A percentile compares a stretch with the other conserved stretches of the same genome.
Conservation (phyloP, 1,140 invertebrate genomes). For the Lithobius niger region DNA sequence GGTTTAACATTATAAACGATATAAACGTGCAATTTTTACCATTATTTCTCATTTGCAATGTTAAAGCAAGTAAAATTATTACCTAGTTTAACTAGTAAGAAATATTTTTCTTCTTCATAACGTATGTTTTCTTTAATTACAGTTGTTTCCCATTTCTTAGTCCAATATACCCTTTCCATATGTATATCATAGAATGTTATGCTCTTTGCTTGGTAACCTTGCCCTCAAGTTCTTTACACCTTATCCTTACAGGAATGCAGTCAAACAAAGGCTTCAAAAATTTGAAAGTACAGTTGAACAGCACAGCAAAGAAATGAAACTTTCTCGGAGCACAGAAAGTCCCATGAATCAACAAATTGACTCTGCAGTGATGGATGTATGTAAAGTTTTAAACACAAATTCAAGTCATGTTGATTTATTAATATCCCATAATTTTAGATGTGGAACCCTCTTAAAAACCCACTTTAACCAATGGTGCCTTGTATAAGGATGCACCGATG, state of each 20-base stretch:
- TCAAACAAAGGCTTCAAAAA: too few relatives aligned
- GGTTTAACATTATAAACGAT: too few relatives aligned
- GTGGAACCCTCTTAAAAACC: neutral
- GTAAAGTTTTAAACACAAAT: neutral
- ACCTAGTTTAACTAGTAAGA: neutral
- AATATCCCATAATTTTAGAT: neutral
- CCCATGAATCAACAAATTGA: conserved; percentile 16
- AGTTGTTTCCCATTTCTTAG: too few relatives aligned
- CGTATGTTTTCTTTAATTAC: too few relatives aligned
- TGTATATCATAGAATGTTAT: too few relatives aligned
- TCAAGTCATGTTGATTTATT: neutral
- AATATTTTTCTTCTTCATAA: neutral
- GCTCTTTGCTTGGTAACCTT: too few relatives aligned
- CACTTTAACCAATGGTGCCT: neutral
- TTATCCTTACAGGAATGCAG: too few relatives aligned
- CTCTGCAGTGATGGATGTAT: conserved; percentile 18
- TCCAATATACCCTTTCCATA: too few relatives aligned
- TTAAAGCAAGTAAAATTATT: too few relatives aligned
- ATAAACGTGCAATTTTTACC: too few relatives aligned
- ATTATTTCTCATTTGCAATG: too few relatives aligned
- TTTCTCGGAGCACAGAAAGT: conserved; percentile 12
- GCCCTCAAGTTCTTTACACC: too few relatives aligned
- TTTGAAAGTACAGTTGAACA: conserved; percentile 15
- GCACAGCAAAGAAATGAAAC: conserved; percentile 15
- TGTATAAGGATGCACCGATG: neutral